These are phyloP conservation scores for Dolichotis patagonum DNA, from an alignment of 2,113 vertebrate genomes.

Conservation along the genomic window DNA sequence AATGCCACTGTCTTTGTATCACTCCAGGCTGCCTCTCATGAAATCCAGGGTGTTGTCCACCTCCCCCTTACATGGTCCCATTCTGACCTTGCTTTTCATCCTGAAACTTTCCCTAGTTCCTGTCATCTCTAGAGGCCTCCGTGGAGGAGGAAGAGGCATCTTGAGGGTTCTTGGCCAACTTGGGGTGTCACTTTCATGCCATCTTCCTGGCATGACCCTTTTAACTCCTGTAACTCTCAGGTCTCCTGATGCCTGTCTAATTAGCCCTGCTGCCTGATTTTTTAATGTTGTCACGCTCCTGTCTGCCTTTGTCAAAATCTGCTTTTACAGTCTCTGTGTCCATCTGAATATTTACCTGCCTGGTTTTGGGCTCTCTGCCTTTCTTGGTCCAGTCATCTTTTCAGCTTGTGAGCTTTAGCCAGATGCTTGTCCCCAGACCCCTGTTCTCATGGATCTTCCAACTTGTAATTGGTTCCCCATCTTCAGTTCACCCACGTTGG, in stretches of 20 bases:
- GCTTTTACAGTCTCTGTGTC: neutral
- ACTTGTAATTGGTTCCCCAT: neutral
- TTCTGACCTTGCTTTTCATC: neutral
- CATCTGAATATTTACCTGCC: neutral
- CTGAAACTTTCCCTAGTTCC: neutral
- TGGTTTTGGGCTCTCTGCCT: neutral
- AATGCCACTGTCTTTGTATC: neutral
- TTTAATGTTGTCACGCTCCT: neutral
- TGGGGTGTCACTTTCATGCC: neutral
- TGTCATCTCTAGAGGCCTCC: neutral
- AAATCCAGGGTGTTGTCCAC: neutral
- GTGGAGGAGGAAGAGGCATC: neutral
- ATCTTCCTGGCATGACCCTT: too few species aligned
- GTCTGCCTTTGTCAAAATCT: neutral
- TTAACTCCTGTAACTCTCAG: neutral
- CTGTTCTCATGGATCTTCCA: neutral
- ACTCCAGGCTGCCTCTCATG: neutral
- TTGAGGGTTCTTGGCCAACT: neutral
- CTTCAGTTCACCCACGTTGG: neutral
- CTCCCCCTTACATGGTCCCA: rapidly evolving
- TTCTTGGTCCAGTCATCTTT: neutral
- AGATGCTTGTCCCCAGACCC: neutral
- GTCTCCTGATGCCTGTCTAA: neutral
- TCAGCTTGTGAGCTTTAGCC: neutral
- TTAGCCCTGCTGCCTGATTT: neutral